These are phyloP conservation scores for Hepsetus odoe DNA, from an alignment of 2,113 vertebrate genomes.

Conservation along the genomic window DNA sequence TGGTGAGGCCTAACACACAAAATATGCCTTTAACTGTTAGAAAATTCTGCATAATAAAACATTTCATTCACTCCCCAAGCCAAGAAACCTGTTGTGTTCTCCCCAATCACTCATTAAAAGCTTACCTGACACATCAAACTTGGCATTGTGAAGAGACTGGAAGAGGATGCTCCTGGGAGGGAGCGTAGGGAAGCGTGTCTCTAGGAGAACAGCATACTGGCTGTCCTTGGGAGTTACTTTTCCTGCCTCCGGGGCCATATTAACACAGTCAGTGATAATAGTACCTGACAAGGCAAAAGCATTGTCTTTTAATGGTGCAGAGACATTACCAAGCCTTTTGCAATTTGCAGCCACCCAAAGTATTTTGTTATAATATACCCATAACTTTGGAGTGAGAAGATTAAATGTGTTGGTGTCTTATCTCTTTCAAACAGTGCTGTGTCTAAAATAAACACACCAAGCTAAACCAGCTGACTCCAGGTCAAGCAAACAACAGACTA, in stretches of 20 bases:
- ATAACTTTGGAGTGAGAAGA: not conserved
- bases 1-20: conserved; percentile 79
- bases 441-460: conserved; percentile 5
- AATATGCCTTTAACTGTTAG: not conserved
- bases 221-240: conserved; percentile 87
- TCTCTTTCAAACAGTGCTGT: conserved; percentile 9
- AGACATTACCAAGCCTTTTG: not conserved
- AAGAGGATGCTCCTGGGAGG: conserved; percentile 78
- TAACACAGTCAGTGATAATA: conserved; percentile 89
- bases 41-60: not conserved
- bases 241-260: conserved; percentile 86
- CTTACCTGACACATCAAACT: conserved; percentile 89
- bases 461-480: conserved; percentile 11
- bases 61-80: not conserved
- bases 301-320: not conserved
- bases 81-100: not conserved
- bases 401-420: conserved; percentile 11
- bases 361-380: too few relatives aligned
- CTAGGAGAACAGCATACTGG: conserved; percentile 71
- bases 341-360: too few relatives aligned
- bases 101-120: not conserved
- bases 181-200: conserved; percentile 81
- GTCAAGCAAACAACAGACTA: conserved; percentile 25
- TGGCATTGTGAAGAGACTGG: conserved; percentile 80
- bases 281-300: conserved; percentile 70